Conservation (phyloP, 2,797 vertebrate species). For the Spinibarbus caldwelli region DNA sequence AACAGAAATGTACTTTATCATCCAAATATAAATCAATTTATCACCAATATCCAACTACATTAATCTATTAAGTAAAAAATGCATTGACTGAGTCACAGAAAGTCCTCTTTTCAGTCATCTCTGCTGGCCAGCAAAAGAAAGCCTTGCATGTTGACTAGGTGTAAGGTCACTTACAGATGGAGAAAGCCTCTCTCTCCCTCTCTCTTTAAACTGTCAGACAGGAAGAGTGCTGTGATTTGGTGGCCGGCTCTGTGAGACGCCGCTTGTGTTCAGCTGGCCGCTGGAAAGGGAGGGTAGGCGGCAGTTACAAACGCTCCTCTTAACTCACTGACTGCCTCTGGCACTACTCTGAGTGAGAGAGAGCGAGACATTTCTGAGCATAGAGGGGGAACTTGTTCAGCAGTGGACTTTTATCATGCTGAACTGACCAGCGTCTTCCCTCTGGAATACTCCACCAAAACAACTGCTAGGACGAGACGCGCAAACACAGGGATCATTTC, state of each 20-base stretch:
- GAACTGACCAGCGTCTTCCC: slow-evolving; percentile 27
- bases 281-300: slow-evolving; percentile 68
- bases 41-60: neutral
- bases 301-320: slow-evolving; percentile 64
- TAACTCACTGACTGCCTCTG: slow-evolving; percentile 48
- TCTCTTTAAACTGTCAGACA: slow-evolving; percentile 1
- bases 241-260: slow-evolving; percentile 78
- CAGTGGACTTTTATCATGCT: slow-evolving; percentile 53
- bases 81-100: no score
- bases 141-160: slow-evolving; percentile 54
- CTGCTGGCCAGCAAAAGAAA: slow-evolving; percentile 10
- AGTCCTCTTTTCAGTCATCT: neutral
- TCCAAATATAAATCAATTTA: neutral
- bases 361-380: slow-evolving; percentile 21
- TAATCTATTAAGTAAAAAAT: neutral
- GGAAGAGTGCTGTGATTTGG: slow-evolving; percentile 72
- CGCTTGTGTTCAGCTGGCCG: slow-evolving; percentile 79
- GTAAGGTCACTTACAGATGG: slow-evolving; percentile 52
- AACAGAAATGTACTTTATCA: neutral
- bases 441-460: slow-evolving; percentile 37
- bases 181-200: slow-evolving; percentile 28
- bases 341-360: slow-evolving; percentile 30
- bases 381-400: slow-evolving; percentile 52
- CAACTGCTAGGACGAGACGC: slow-evolving; percentile 2
- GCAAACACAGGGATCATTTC: neutral